phyloP scores from a whole-genome alignment of 2,888 invertebrate genomes.

The Hartigia nigra region DNA sequence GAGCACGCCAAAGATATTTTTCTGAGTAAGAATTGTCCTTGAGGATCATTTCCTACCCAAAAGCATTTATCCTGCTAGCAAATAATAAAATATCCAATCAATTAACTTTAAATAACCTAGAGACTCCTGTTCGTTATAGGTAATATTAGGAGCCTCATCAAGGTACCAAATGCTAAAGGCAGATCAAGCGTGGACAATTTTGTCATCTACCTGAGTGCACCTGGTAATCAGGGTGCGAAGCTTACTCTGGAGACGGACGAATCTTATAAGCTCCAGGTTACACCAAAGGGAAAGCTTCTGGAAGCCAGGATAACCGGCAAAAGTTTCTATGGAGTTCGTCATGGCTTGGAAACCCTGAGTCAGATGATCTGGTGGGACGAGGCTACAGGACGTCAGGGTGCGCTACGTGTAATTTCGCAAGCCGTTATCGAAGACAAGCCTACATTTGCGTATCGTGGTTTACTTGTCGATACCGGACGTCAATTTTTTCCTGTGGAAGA shows the following conservation, averaged over 20 bases:
- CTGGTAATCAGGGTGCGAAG: constrained; percentile 67
- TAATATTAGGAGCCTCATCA: constrained; percentile 54
- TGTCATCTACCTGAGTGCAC: constrained; percentile 54
- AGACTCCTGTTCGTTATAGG: constrained; percentile 33
- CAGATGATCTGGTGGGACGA: constrained; percentile 86
- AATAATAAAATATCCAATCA: too few species aligned
- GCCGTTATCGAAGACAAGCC: constrained; percentile 83
- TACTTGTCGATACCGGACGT: constrained; percentile 90
- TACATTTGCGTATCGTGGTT: constrained; percentile 81
- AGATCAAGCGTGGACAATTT: constrained; percentile 54
- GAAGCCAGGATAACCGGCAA: constrained; percentile 74
- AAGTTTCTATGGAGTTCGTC: constrained; percentile 82
- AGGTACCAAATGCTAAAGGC: constrained; percentile 51
- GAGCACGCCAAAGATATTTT: constrained; percentile 63
- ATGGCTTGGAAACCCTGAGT: constrained; percentile 82
- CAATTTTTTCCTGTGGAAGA: constrained; percentile 85
- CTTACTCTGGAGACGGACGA: constrained; percentile 79
- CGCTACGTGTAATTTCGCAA: constrained; percentile 74
- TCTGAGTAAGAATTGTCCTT: constrained; percentile 44
- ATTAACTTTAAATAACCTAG: too few species aligned
- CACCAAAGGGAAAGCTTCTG: constrained; percentile 68
- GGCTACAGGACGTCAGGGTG: constrained; percentile 68
- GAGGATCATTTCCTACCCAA: too few species aligned
- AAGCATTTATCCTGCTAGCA: too few species aligned
- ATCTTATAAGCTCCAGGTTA: constrained; percentile 76